Evolutionary conservation across 2,888 invertebrate species (phyloP).

Genomic region (Lepidochitona cinerea): DNA sequence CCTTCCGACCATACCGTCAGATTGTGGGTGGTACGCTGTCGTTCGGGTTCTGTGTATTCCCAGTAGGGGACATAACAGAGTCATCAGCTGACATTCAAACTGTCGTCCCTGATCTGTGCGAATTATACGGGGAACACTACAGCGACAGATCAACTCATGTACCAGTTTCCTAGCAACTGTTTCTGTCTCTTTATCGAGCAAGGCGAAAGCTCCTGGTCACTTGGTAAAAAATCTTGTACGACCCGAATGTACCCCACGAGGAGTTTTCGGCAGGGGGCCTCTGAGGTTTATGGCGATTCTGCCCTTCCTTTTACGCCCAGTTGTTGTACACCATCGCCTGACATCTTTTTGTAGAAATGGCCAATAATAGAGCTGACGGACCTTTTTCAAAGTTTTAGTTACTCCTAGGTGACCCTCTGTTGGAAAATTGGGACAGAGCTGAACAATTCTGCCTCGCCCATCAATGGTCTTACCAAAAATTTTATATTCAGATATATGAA

Average conservation of each 20-base stretch:
- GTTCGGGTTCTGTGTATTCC: slow-evolving; percentile 28
- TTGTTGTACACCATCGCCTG: background rate
- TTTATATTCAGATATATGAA: too few relatives aligned
- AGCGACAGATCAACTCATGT: slow-evolving; percentile 15
- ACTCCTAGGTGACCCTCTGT: background rate
- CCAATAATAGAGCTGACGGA: background rate
- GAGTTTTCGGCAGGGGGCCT: slow-evolving; percentile 12
- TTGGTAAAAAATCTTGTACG: slow-evolving; percentile 25
- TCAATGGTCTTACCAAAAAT: too few relatives aligned
- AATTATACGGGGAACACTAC: slow-evolving; percentile 26
- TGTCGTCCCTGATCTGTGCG: slow-evolving; percentile 15
- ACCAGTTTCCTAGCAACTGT: slow-evolving; percentile 29
- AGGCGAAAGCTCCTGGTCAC: too few relatives aligned
- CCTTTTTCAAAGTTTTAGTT: background rate
- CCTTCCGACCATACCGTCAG: slow-evolving; percentile 32
- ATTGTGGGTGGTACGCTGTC: slow-evolving; percentile 28
- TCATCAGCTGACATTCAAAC: slow-evolving; percentile 23
- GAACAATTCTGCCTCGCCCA: background rate
- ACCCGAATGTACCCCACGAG: slow-evolving; percentile 25
- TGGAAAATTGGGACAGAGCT: background rate
- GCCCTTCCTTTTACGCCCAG: background rate
- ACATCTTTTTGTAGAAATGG: background rate
- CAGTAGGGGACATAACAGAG: slow-evolving; percentile 22
- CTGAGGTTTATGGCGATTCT: background rate
- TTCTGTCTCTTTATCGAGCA: too few relatives aligned